phyloP scores from a whole-genome alignment of 2,113 vertebrate genomes.

The Zosterops japonicus region DNA sequence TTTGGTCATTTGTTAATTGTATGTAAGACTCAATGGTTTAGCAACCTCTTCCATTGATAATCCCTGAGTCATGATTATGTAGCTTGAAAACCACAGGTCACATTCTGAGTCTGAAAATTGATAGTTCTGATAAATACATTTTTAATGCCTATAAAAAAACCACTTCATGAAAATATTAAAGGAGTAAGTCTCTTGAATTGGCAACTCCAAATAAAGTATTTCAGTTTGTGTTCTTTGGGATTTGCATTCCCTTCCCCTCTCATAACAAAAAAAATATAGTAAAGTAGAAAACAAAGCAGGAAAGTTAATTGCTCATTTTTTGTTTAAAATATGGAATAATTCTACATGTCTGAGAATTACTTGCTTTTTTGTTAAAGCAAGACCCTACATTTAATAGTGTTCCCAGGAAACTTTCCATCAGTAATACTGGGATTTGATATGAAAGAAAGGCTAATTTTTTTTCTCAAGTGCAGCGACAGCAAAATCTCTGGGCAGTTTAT shows the following conservation, averaged over 20 bases:
- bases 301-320: neutral
- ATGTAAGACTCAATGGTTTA: neutral
- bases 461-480: accelerated
- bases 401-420: neutral
- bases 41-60: neutral
- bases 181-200: neutral
- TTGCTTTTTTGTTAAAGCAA: neutral
- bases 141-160: neutral
- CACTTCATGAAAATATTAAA: neutral
- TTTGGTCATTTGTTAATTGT: neutral
- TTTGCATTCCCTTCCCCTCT: neutral
- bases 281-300: neutral
- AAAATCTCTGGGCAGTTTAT: neutral
- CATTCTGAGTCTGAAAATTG: neutral
- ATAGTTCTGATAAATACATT: neutral
- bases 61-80: neutral
- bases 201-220: neutral
- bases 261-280: neutral
- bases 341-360: neutral
- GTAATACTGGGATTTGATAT: neutral
- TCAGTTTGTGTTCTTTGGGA: neutral
- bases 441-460: neutral
- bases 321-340: neutral
- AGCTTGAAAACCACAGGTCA: neutral
- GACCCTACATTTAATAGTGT: neutral